Conservation (phyloP, 2,797 vertebrate species). For the Nyctalus aviator region DNA sequence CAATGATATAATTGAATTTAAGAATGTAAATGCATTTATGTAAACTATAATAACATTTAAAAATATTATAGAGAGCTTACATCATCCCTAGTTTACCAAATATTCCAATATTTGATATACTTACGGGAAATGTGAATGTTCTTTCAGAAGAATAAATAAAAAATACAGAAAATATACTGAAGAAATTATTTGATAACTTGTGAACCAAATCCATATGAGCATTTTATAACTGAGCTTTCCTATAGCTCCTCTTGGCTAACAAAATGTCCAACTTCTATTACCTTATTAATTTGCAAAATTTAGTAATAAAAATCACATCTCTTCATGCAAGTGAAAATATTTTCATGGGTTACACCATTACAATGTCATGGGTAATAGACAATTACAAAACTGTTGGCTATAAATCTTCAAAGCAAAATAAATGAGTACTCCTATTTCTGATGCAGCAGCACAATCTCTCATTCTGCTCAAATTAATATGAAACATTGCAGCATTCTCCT, state of each 20-base stretch:
- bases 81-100: neutral
- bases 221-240: neutral
- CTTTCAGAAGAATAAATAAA: neutral
- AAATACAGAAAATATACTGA: neutral
- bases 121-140: neutral
- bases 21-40: neutral
- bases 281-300: neutral
- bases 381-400: neutral
- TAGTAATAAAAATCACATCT: neutral
- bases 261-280: neutral
- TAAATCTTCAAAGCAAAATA: constrained; percentile 43
- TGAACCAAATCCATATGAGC: neutral
- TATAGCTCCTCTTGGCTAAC: neutral
- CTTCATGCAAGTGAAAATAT: neutral
- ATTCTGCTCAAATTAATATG: neutral
- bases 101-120: neutral
- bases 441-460: neutral
- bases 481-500: neutral
- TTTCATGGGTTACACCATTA: neutral
- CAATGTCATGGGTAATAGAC: neutral
- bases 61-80: neutral
- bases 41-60: neutral
- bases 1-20: neutral
- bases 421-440: neutral
- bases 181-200: neutral